Evolutionary conservation across 2,888 invertebrate species (phyloP), one percentile per base, ranked within the genome.

Genomic region (Rhagophthalmus giganteus): DNA sequence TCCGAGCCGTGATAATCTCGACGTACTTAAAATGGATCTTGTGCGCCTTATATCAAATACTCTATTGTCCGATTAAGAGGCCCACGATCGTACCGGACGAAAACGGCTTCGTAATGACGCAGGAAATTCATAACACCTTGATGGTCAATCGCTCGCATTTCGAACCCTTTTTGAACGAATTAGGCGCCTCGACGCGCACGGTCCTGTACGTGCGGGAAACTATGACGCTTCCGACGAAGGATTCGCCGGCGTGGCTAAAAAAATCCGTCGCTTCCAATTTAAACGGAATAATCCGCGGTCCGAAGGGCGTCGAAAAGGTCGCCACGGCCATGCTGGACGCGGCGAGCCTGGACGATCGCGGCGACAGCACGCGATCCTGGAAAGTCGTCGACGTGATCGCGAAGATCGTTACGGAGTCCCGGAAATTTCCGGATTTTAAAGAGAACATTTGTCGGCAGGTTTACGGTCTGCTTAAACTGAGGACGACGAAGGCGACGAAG

Each of bases 11-110:
- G 47, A 76, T 86, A 53, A 59, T 83, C 49, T 74, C 81, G 37
- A 72, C 81, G 58, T 78, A 80, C 74, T 68, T 85, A 46, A 77
- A 78, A 66, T 80, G 81, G 68, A 76, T 88, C 57, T 71, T 90
- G 38, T 84, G 85, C 46, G 82, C 81, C 2, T 71, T 88, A 15
- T 81, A 88, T 60, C 89, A 89, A 72, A 73, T 90, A 35, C 76
- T 82, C 14, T 82, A 82, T 76, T 84, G 84, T 25, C 85, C 85
- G 4, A 65, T 87, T 20, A 81, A 79, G 54, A 81, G 84, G 72
- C 83, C 86, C 44, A 74, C 20, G 10, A 15, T 26, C 3, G 33
- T 31, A 15, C 30, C 41, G 8, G 40, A 52, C 1, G 30, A 24
- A 27, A 30, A 32, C 39, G 59, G 68, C 27, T 76, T 80, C 68